Base-by-base conservation (phyloP, 2,888 invertebrate species). In the Aquatica leii region DNA sequence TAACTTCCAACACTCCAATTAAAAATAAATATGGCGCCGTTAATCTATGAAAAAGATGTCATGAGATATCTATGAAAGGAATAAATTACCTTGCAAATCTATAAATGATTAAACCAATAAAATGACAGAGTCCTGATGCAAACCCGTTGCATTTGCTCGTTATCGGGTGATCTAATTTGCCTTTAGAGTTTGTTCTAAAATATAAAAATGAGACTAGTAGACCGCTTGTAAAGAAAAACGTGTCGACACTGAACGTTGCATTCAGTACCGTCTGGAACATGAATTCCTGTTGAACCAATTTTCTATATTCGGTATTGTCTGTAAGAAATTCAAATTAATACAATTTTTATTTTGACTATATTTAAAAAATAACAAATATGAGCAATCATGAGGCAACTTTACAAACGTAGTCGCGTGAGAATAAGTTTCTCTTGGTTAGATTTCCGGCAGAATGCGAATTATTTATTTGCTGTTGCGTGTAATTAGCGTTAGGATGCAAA, bases 1-100 rank as follows among this genome's bases (percentile, higher is more conserved):
- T 86, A 49, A 95, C 89, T 78, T 94, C 91, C 14, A 92, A 92
- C 49, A 94, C 86, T 35, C 93, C 92, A 76, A 96, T 84, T 56
- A 94, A 90, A 78, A 91, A 92, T 77, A 94, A 84, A 80, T 94
- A 94, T 0, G 93, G 93, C 0, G 91, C 90, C 0, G 93, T 94
- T 65, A 94, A 82, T 72, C 93, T 89, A 74, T 1, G 4, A 43
- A 35, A 1, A n/a, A 21, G n/a, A 37, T 37, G 9, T 14, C 18
- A 11, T 11, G 34, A 49, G 41, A 43, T 40, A 14, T 34, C 2
- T 24, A 24, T 2, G 12, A 15, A 4, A 15, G 8, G 50, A 8
- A 12, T 1, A 34, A 18, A 12, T 73, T 78, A 90, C 90, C 91
- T 89, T 67, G 90, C 88, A 77, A 92, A 92, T 78, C 94, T 85